Percentiles rank a stretch among this genome's conserved stretches.
These are phyloP conservation scores for Phasianus colchicus DNA, from an alignment of 2,113 vertebrate species.

Conservation along the genomic window DNA sequence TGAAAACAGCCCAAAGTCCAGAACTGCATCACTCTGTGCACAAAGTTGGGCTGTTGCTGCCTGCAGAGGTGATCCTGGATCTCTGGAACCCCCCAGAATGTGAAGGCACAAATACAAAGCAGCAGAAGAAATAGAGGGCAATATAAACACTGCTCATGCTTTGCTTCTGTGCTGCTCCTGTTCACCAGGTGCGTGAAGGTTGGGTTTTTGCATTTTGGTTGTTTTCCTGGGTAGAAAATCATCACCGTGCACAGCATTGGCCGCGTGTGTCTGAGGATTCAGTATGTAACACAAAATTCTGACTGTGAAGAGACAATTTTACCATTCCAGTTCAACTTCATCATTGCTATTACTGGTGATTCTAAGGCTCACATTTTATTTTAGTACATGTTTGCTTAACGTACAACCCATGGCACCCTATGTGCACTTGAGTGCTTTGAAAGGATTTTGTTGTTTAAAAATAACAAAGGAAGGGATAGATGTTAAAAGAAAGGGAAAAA, in stretches of 20 bases:
- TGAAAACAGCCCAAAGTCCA: background rate
- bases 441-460: background rate
- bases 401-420: fast-evolving
- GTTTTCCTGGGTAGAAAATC: background rate
- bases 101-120: background rate
- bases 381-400: background rate
- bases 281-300: background rate
- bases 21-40: background rate
- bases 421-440: background rate
- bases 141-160: background rate
- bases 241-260: background rate
- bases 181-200: background rate
- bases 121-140: background rate
- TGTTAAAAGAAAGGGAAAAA: background rate
- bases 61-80: background rate
- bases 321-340: background rate
- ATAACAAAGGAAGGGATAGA: background rate
- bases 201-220: background rate
- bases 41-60: background rate
- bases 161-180: background rate
- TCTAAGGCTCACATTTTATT: background rate
- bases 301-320: background rate
- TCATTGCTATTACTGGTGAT: background rate
- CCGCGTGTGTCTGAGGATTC: background rate
- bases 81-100: background rate